phyloP scores from a whole-genome alignment of 2,888 invertebrate genomes.

The Ichneumon xanthorius region DNA sequence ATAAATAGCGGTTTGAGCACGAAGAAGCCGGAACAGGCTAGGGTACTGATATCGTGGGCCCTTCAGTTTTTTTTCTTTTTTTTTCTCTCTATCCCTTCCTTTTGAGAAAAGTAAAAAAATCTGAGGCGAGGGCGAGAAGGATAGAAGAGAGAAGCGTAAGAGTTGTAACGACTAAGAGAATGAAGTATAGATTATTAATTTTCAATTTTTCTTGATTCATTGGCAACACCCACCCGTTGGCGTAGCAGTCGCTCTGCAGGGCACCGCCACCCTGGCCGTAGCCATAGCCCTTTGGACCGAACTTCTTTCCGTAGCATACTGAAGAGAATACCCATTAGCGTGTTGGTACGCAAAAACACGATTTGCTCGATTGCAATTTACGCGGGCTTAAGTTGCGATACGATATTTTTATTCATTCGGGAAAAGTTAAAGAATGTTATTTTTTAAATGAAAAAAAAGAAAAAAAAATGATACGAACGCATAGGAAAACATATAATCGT shows the following conservation, averaged over 20 bases:
- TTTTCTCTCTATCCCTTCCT: constrained; percentile 16
- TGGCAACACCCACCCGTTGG: constrained; percentile 90
- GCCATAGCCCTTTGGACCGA: constrained; percentile 98
- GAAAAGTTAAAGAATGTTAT: constrained; percentile 16
- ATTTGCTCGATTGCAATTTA: constrained; percentile 40
- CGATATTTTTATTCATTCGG: constrained; percentile 28
- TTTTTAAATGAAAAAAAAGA: background rate
- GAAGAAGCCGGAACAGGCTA: constrained; percentile 63
- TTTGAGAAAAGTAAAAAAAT: constrained; percentile 33
- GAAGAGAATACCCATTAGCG: constrained; percentile 83
- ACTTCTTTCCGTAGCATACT: constrained; percentile 99
- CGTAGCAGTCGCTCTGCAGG: constrained; percentile 94
- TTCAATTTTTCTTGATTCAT: constrained; percentile 53
- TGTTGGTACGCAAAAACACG: constrained; percentile 52
- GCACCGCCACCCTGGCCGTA: constrained; percentile 98
- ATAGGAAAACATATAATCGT: constrained; percentile 33
- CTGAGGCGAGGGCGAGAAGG: constrained; percentile 40
- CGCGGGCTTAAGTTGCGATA: constrained; percentile 53
- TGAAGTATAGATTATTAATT: constrained; percentile 13
- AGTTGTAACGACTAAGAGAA: constrained; percentile 21
- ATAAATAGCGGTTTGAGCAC: constrained; percentile 54
- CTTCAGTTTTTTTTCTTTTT: constrained; percentile 69
- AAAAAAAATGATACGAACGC: background rate
- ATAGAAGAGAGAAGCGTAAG: constrained; percentile 36
- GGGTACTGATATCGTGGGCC: constrained; percentile 65